These are phyloP conservation scores for Sitobion miscanthi DNA, from an alignment of 1,140 invertebrate genomes.

Conservation along the genomic window DNA sequence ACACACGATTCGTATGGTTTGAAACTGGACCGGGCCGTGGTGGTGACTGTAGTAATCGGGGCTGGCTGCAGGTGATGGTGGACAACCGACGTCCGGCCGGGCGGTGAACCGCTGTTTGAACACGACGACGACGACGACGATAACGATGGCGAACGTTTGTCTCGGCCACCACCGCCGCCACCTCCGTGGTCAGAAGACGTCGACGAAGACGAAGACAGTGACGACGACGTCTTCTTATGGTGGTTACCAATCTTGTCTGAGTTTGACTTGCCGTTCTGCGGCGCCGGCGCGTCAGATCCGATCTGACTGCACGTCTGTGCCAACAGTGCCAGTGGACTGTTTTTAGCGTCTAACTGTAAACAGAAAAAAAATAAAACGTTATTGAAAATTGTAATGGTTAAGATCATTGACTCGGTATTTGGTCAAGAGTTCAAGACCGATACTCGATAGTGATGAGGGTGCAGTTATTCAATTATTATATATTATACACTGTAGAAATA, in stretches of 20 bases:
- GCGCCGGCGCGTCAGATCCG: constrained; percentile 82
- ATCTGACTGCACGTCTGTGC: constrained; percentile 98
- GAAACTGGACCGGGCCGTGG: constrained; percentile 68
- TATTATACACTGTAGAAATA: no score
- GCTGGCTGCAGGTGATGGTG: background rate
- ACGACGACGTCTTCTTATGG: constrained; percentile 57
- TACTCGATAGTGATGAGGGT: no score
- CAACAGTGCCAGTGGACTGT: constrained; percentile 94
- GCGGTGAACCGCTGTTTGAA: constrained; percentile 70
- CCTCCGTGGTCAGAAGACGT: constrained; percentile 52
- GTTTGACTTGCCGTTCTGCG: constrained; percentile 76
- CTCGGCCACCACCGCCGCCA: constrained; percentile 44
- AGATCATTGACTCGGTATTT: no score
- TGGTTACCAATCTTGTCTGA: constrained; percentile 66
- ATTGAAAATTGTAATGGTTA: background rate
- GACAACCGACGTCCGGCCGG: constrained; percentile 62
- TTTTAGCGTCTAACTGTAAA: constrained; percentile 95
- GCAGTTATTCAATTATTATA: no score
- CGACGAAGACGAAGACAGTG: constrained; percentile 58
- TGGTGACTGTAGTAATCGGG: constrained; percentile 45
- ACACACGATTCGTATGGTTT: constrained; percentile 82
- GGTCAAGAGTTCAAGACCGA: no score
- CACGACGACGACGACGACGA: constrained; percentile 84
- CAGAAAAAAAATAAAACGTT: constrained; percentile 56
- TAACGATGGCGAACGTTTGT: constrained; percentile 58